Base-by-base conservation (phyloP, 2,888 invertebrate species). In the Lottia gigantea region DNA sequence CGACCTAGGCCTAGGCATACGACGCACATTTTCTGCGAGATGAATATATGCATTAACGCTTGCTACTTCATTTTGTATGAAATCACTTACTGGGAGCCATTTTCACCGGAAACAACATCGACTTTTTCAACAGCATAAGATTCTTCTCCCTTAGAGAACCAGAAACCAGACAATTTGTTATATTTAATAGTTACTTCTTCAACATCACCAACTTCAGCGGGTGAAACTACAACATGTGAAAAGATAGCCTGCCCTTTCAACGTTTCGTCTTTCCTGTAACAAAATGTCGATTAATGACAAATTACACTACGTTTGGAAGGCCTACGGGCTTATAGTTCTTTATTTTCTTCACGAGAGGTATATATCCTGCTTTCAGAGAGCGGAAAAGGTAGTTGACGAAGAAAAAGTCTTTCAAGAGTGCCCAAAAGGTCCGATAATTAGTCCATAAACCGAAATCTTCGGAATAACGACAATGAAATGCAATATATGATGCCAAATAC, bases 181-280 rank as follows among this genome's bases (percentile, higher is more conserved):
- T 75, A 77, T 40, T 64, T 74, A 15, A 77, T 40, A 16, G 67
- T 47, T 16, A 77, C 66, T 14, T 62, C 19, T 46, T 46, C 62
- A 23, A 77, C 64, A 62, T 71, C 70, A 23, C 74, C 74, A 25
- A 77, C 72, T 47, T 74, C 73, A 19, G 31, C 55, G 16, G 68
- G 26, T 25, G 69, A 71, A 6, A 77, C 72, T 12, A 74, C 68
- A 11, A 72, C 69, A 2, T 64, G 55, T 23, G 66, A 26, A 19
- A 65, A 40, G 15, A 45, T 46, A n/a, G 40, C 1, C 16, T 62
- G 14, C 7, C 40, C 25, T 26, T 70, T 70, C 23, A 72, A 46
- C 1, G 25, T 61, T 40, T 67, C 55, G 23, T 68, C 62, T 47
- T 62, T 62, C 40, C 64, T 55, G 12, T 23, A 55, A 55, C n/a